These are phyloP conservation scores for Tinea trinotella DNA, from an alignment of 2,888 invertebrate genomes.

Conservation along the genomic window DNA sequence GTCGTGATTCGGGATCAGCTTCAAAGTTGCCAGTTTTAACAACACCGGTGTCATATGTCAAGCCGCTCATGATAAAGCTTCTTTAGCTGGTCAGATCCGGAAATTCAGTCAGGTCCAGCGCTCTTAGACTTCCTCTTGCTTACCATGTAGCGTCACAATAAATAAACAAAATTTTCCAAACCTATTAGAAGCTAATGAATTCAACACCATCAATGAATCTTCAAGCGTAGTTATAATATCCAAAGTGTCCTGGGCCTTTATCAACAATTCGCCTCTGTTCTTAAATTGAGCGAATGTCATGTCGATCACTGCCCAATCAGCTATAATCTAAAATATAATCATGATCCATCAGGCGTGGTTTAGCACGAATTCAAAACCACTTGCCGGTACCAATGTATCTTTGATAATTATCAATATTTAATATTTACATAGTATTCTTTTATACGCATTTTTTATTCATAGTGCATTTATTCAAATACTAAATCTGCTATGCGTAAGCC, in stretches of 20 bases:
- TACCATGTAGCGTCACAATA: background rate
- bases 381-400: too few species aligned
- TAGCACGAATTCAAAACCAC: too few species aligned
- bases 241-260: slow-evolving; percentile 81
- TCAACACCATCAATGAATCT: slow-evolving; percentile 89
- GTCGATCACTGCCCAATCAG: slow-evolving; percentile 85
- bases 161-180: slow-evolving; percentile 29
- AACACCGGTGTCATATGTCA: too few species aligned
- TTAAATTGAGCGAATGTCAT: slow-evolving; percentile 83
- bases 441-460: too few species aligned
- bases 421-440: too few species aligned
- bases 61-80: too few species aligned
- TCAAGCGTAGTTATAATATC: slow-evolving; percentile 86
- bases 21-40: too few species aligned
- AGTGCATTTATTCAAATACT: too few species aligned
- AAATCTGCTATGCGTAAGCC: too few species aligned
- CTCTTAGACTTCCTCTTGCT: too few species aligned
- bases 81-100: background rate
- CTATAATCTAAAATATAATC: slow-evolving; percentile 65
- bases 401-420: too few species aligned
- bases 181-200: slow-evolving; percentile 89
- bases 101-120: background rate
- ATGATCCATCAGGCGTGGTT: background rate
- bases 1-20: too few species aligned
- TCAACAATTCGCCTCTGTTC: slow-evolving; percentile 83